Percentiles rank a stretch among this genome's conserved stretches.
Evolutionary conservation across 2,113 vertebrate genomes (phyloP).

Genomic region (Tylochromis polylepis): DNA sequence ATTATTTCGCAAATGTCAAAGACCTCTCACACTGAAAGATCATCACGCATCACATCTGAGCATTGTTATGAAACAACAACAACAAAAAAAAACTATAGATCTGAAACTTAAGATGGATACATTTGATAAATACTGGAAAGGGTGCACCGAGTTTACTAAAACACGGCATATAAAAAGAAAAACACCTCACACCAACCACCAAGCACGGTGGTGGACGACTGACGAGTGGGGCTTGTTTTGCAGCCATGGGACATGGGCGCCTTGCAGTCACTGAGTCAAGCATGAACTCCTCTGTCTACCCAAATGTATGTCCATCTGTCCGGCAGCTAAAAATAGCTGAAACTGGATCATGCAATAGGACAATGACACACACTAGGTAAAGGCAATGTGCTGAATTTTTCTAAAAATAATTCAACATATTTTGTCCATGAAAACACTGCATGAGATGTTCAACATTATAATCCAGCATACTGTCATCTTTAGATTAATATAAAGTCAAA

Average conservation of each 20-base stretch:
- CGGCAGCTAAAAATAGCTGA: background rate
- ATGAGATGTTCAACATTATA: no score
- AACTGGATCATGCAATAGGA: background rate
- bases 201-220: background rate
- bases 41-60: background rate
- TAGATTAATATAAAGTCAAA: background rate
- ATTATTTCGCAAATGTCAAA: background rate
- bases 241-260: background rate
- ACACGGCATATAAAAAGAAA: background rate
- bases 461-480: no score
- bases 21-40: background rate
- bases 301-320: background rate
- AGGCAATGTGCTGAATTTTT: background rate
- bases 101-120: background rate
- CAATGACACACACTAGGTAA: background rate
- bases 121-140: background rate
- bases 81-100: no score
- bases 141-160: background rate
- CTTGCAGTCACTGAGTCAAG: rapidly evolving
- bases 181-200: background rate
- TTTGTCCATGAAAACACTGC: no score
- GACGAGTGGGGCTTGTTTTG: background rate
- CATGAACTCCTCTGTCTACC: background rate
- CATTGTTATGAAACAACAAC: background rate
- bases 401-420: background rate